phyloP scores from a whole-genome alignment of 2,113 vertebrate species.

The Cynoglossus semilaevis region DNA sequence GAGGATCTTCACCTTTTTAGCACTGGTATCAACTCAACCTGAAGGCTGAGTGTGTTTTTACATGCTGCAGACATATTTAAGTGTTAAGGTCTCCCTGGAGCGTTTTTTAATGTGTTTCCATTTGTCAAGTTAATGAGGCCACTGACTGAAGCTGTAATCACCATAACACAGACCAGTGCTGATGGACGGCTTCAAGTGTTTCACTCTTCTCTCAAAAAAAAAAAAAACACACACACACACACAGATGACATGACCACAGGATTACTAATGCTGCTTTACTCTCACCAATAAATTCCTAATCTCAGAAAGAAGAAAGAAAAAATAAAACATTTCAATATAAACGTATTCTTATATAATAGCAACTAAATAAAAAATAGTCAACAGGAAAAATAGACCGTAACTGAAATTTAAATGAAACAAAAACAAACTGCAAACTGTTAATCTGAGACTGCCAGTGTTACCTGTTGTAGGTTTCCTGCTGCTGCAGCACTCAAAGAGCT shows the following conservation, averaged over 20 bases:
- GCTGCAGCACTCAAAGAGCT: conserved; percentile 73
- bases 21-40: neutral
- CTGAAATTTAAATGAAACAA: too few relatives aligned
- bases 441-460: too few relatives aligned
- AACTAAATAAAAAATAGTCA: too few relatives aligned
- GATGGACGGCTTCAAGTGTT: conserved; percentile 20
- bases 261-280: conserved; percentile 1
- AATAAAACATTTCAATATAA: too few relatives aligned
- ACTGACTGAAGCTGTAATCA: conserved; percentile 36
- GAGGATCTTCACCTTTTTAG: neutral
- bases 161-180: conserved; percentile 23
- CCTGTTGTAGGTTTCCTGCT: conserved; percentile 69
- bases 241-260: conserved; percentile 1
- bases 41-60: neutral
- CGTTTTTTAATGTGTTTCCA: conserved; percentile 18
- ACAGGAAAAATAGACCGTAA: too few relatives aligned
- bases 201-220: conserved; percentile 8
- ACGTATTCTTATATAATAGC: too few relatives aligned
- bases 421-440: too few relatives aligned
- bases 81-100: conserved; percentile 5
- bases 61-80: conserved; percentile 4
- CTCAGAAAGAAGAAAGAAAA: too few relatives aligned
- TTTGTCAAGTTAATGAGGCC: conserved; percentile 46
- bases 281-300: too few relatives aligned
- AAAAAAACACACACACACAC: conserved; percentile 7